A percentile compares a stretch with the other conserved stretches of the same genome.
phyloP scores from a whole-genome alignment of 1,140 invertebrate genomes.

The Heliconius hermathena region DNA sequence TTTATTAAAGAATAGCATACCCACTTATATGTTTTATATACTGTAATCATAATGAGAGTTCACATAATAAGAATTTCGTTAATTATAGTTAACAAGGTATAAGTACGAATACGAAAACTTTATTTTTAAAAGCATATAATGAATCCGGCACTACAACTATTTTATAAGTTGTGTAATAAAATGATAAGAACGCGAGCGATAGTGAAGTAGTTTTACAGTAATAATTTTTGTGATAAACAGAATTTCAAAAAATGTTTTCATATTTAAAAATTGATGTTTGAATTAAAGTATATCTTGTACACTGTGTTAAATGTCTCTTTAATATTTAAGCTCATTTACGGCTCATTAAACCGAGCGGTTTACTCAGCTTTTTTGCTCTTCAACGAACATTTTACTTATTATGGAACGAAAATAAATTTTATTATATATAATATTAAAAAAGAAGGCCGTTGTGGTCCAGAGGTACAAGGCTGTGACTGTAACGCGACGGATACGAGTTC shows the following conservation, averaged over 20 bases:
- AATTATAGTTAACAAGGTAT: too few relatives aligned
- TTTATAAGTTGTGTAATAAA: background rate
- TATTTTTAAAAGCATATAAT: background rate
- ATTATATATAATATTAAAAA: background rate
- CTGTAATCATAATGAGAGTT: too few relatives aligned
- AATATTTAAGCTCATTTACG: conserved; percentile 13
- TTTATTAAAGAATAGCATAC: too few relatives aligned
- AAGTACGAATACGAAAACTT: background rate
- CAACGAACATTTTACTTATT: background rate
- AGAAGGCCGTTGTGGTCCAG: too few relatives aligned
- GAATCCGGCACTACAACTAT: too few relatives aligned
- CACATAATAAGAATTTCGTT: background rate
- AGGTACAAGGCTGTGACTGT: too few relatives aligned
- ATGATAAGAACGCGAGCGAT: background rate
- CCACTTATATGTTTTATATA: too few relatives aligned
- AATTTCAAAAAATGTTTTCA: background rate
- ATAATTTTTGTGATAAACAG: background rate
- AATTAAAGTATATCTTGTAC: conserved; percentile 13
- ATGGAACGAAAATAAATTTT: conserved; percentile 2
- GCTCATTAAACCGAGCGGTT: conserved; percentile 11
- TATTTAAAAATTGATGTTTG: background rate
- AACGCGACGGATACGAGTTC: too few relatives aligned
- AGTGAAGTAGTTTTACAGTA: background rate
- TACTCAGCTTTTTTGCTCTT: background rate
- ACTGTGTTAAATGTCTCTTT: conserved; percentile 9